Conservation (phyloP, 2,888 invertebrate species). For the Standfussiana lucernea region DNA sequence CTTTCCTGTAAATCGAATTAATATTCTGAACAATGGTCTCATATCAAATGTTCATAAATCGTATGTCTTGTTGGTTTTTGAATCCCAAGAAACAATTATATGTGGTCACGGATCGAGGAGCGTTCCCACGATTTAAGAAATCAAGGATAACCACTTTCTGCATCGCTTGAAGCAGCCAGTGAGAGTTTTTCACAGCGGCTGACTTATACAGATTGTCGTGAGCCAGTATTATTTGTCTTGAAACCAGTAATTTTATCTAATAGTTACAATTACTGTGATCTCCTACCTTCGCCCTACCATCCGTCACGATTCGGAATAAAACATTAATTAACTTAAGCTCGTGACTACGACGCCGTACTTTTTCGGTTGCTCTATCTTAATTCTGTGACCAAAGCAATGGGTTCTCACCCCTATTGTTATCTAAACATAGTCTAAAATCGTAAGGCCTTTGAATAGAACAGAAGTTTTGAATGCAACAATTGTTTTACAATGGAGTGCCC, state of each 20-base stretch:
- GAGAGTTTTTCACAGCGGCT: slow-evolving; percentile 50
- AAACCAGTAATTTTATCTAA: slow-evolving; percentile 78
- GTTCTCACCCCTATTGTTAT: slow-evolving; percentile 66
- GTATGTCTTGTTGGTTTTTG: slow-evolving; percentile 13
- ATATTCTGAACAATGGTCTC: background rate
- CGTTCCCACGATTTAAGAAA: slow-evolving; percentile 55
- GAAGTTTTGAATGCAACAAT: slow-evolving; percentile 66
- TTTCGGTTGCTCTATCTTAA: slow-evolving; percentile 73
- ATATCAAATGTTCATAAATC: background rate
- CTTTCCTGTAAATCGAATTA: slow-evolving; percentile 19
- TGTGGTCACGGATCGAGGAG: slow-evolving; percentile 21
- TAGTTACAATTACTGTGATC: slow-evolving; percentile 79
- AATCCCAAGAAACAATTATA: slow-evolving; percentile 35
- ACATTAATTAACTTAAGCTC: slow-evolving; percentile 74
- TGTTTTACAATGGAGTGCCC: slow-evolving; percentile 65
- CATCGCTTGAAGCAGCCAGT: slow-evolving; percentile 45
- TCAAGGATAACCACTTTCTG: slow-evolving; percentile 64
- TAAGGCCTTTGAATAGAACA: slow-evolving; percentile 53
- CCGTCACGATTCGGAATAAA: slow-evolving; percentile 80
- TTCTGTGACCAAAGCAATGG: slow-evolving; percentile 52
- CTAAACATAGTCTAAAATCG: slow-evolving; percentile 68
- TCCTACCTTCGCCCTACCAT: slow-evolving; percentile 79
- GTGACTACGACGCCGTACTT: slow-evolving; percentile 83
- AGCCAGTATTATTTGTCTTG: slow-evolving; percentile 63
- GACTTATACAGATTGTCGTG: slow-evolving; percentile 61